Evolutionary conservation across 2,113 vertebrate species (phyloP).

Genomic region (Chrysochloris asiatica): DNA sequence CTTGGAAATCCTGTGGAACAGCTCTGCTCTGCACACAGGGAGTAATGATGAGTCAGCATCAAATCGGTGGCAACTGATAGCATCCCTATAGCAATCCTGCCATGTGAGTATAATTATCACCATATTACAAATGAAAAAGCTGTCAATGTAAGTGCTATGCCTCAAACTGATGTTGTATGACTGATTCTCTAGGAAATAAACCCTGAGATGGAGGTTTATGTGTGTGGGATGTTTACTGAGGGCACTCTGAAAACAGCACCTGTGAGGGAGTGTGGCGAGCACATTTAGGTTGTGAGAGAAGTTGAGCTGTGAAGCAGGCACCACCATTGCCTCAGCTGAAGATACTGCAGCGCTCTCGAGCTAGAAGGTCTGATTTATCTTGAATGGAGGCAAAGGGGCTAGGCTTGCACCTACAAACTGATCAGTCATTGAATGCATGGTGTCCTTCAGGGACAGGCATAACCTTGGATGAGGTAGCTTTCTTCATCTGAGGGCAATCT

Average conservation of each 20-base stretch:
- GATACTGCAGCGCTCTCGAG: rapidly evolving
- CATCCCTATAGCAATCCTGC: neutral
- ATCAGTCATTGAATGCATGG: neutral
- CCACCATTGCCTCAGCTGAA: neutral
- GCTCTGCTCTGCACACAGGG: neutral
- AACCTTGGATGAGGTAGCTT: neutral
- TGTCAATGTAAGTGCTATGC: neutral
- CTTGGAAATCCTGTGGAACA: no score
- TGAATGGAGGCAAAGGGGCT: neutral
- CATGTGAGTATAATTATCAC: neutral
- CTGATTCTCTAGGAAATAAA: neutral
- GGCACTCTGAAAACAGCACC: no score
- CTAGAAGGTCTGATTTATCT: neutral
- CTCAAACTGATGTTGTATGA: neutral
- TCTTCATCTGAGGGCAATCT: neutral
- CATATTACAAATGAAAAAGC: neutral
- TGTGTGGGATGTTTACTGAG: neutral
- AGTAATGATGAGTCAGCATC: neutral
- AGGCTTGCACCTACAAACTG: neutral
- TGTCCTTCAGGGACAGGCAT: neutral
- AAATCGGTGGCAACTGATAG: neutral
- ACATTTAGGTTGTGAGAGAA: neutral
- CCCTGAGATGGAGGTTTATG: neutral
- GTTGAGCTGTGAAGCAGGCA: neutral
- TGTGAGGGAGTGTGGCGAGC: neutral